Conservation (phyloP, 2,888 invertebrate genomes). For the Ormyrus thymus region DNA sequence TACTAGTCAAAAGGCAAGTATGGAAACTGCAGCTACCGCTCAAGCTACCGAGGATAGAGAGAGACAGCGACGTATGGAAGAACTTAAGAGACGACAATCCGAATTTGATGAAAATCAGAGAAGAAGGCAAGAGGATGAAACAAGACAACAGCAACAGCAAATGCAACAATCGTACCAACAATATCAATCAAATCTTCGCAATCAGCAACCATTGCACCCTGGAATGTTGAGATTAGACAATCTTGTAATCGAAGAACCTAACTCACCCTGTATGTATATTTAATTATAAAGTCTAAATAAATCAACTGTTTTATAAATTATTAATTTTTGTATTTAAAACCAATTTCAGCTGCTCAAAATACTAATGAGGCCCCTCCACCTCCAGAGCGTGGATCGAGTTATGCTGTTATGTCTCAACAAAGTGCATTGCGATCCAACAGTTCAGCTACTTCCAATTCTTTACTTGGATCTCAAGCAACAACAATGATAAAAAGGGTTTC, state of each 20-base stretch:
- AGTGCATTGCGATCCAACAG: slow-evolving; percentile 75
- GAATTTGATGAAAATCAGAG: slow-evolving; percentile 77
- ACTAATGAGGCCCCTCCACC: slow-evolving; percentile 80
- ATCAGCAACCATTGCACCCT: slow-evolving; percentile 67
- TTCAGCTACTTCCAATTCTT: slow-evolving; percentile 70
- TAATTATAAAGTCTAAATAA: background rate
- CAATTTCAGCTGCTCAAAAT: slow-evolving; percentile 65
- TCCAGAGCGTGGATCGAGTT: slow-evolving; percentile 92
- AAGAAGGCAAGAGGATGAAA: slow-evolving; percentile 74
- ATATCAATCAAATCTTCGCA: slow-evolving; percentile 65
- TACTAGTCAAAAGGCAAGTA: slow-evolving; percentile 61
- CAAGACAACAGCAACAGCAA: slow-evolving; percentile 68
- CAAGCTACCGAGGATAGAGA: slow-evolving; percentile 74
- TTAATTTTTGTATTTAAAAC: background rate
- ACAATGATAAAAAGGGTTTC: slow-evolving; percentile 82
- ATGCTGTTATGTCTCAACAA: slow-evolving; percentile 87
- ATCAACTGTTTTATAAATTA: slow-evolving; percentile 10
- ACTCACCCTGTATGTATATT: slow-evolving; percentile 65
- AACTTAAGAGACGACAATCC: slow-evolving; percentile 77
- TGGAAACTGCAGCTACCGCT: slow-evolving; percentile 51
- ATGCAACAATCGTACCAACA: slow-evolving; percentile 66
- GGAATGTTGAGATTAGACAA: slow-evolving; percentile 72
- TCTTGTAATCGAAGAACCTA: slow-evolving; percentile 72
- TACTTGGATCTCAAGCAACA: slow-evolving; percentile 66
- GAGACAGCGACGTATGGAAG: slow-evolving; percentile 77